These are phyloP conservation scores for Cosmopolites sordidus DNA, from an alignment of 2,888 invertebrate species.

Conservation along the genomic window DNA sequence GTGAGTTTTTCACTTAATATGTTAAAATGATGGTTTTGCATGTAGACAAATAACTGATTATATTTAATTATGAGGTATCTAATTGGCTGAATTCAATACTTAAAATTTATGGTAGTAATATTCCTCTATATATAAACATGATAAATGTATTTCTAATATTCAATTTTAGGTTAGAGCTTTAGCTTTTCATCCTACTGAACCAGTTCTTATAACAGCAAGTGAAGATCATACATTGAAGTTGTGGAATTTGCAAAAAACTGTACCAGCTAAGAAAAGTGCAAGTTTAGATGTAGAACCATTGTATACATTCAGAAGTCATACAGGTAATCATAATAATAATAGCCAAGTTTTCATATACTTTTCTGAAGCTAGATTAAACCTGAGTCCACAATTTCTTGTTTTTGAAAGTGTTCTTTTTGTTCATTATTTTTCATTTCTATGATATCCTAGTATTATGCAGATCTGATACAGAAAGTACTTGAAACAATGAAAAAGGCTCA, in stretches of 20 bases:
- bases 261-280: conserved; percentile 94
- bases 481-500: no score
- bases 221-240: conserved; percentile 98
- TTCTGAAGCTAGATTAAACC: background rate
- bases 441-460: no score
- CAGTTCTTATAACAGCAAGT: conserved; percentile 94
- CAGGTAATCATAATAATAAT: conserved; percentile 60
- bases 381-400: background rate
- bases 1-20: no score
- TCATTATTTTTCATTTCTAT: background rate
- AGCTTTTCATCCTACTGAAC: conserved; percentile 92
- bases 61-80: no score
- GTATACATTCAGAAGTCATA: conserved; percentile 75
- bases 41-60: no score
- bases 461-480: no score
- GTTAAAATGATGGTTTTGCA: no score
- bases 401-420: background rate
- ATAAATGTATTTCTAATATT: no score
- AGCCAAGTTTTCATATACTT: no score
- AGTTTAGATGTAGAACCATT: conserved; percentile 97
- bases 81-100: no score
- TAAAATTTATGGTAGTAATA: no score
- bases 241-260: conserved; percentile 98
- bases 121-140: no score
- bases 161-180: conserved; percentile 64